Percentiles rank a stretch among this genome's conserved stretches.
Evolutionary conservation across 2,888 invertebrate genomes (phyloP).

Genomic region (Coelopa pilipes): DNA sequence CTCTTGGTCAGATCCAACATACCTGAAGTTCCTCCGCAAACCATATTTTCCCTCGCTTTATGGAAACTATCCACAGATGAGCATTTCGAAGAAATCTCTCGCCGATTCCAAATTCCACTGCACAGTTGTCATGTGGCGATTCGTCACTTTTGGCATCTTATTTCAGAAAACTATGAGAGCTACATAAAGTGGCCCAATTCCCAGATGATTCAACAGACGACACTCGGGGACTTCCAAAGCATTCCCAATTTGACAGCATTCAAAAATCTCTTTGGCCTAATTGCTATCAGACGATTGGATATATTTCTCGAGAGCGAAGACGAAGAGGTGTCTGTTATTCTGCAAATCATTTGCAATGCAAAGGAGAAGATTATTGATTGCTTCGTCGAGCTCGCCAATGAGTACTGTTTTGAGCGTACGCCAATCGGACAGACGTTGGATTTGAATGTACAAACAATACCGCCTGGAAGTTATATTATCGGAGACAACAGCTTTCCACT

Average conservation of each 20-base stretch:
- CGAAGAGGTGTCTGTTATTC: conserved; percentile 59
- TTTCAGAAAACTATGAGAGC: conserved; percentile 61
- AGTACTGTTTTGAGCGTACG: conserved; percentile 59
- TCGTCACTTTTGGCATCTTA: conserved; percentile 60
- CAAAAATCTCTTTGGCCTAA: conserved; percentile 57
- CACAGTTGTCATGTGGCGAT: conserved; percentile 58
- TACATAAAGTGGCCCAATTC: conserved; percentile 64
- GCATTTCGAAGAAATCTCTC: conserved; percentile 63
- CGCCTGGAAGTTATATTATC: conserved; percentile 58
- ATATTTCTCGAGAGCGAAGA: conserved; percentile 62
- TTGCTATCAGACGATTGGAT: conserved; percentile 59
- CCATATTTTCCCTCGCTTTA: conserved; percentile 59
- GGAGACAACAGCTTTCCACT: conserved; percentile 60
- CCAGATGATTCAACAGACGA: conserved; percentile 52
- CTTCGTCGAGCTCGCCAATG: conserved; percentile 60
- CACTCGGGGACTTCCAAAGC: conserved; percentile 51
- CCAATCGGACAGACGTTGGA: conserved; percentile 62
- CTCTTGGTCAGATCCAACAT: conserved; percentile 36
- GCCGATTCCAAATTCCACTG: conserved; percentile 60
- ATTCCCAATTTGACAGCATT: conserved; percentile 51
- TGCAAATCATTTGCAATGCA: conserved; percentile 63
- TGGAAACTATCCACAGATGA: conserved; percentile 65
- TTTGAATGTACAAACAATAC: conserved; percentile 57
- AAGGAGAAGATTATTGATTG: conserved; percentile 62
- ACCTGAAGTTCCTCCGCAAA: conserved; percentile 52